These are phyloP conservation scores for Eretmochelys imbricata DNA, from an alignment of 2,113 vertebrate genomes.

Conservation along the genomic window DNA sequence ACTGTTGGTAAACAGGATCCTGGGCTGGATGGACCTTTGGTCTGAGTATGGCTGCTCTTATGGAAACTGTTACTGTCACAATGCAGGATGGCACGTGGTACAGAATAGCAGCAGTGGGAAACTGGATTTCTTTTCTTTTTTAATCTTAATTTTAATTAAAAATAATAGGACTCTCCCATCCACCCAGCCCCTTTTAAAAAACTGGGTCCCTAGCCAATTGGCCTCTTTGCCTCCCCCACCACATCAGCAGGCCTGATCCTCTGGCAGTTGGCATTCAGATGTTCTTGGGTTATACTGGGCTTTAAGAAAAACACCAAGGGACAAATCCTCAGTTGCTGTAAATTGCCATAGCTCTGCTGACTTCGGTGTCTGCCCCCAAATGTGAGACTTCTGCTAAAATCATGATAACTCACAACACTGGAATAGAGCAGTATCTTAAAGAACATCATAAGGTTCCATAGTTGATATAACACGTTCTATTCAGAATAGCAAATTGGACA, in stretches of 20 bases:
- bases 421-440: background rate
- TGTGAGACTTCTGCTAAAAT: background rate
- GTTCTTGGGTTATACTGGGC: background rate
- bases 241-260: background rate
- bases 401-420: background rate
- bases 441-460: background rate
- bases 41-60: too few relatives aligned
- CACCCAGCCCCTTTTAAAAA: too few relatives aligned
- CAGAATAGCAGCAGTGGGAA: too few relatives aligned
- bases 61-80: too few relatives aligned
- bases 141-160: too few relatives aligned
- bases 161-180: too few relatives aligned
- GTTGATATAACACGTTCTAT: background rate
- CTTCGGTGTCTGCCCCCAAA: background rate
- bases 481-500: background rate
- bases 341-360: background rate
- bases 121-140: too few relatives aligned
- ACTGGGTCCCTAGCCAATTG: too few relatives aligned
- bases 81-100: too few relatives aligned
- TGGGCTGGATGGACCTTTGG: too few relatives aligned
- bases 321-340: background rate
- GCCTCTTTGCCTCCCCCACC: too few relatives aligned
- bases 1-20: too few relatives aligned
- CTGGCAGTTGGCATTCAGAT: background rate
- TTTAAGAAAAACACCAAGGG: background rate